phyloP scores from a whole-genome alignment of 2,113 vertebrate species.

The Ciconia maguari region DNA sequence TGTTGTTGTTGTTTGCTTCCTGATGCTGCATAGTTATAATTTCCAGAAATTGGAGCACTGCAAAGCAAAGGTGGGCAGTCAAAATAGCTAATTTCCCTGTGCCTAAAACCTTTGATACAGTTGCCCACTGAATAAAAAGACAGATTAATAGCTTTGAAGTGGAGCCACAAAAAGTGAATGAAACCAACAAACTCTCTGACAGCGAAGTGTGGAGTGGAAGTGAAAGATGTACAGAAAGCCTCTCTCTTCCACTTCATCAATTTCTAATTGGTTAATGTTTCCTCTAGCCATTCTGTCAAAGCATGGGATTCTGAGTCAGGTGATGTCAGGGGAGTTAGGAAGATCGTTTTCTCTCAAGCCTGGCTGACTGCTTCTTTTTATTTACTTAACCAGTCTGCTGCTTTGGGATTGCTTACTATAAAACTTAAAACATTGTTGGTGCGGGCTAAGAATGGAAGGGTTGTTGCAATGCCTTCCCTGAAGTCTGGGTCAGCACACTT shows the following conservation, averaged over 20 bases:
- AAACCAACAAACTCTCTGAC: neutral
- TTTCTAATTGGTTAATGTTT: constrained; percentile 26
- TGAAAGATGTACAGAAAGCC: neutral
- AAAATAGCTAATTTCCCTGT: neutral
- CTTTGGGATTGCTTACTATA: constrained; percentile 23
- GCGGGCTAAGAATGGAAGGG: constrained; percentile 56
- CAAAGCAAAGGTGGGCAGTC: neutral
- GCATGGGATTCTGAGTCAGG: neutral
- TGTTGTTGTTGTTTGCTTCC: neutral
- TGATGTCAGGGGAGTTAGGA: neutral
- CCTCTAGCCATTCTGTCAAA: neutral
- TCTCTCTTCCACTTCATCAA: neutral
- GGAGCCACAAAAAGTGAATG: neutral
- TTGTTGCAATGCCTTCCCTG: constrained; percentile 38
- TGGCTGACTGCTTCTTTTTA: neutral
- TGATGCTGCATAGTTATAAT: neutral
- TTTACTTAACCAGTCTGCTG: constrained; percentile 3
- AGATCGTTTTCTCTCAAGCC: neutral
- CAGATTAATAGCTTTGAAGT: neutral
- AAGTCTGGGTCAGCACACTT: constrained; percentile 57
- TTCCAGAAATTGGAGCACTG: neutral
- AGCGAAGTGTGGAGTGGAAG: neutral
- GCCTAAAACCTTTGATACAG: neutral
- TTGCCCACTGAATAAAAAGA: neutral
- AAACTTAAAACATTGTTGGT: constrained; percentile 17